Conservation (phyloP, 2,113 vertebrate genomes). For the Alligator mississippiensis region DNA sequence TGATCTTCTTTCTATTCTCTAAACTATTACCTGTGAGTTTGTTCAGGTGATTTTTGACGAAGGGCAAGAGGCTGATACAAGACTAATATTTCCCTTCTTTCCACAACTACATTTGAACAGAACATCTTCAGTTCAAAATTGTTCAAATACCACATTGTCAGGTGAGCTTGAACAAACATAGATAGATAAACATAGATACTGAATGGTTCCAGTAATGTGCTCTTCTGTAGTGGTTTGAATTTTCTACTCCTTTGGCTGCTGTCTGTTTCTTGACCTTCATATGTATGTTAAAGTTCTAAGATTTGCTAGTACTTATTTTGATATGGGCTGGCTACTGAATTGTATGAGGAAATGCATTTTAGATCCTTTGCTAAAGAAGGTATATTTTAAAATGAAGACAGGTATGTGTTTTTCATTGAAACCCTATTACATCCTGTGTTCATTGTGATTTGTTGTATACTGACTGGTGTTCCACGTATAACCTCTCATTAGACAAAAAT, state of each 20-base stretch:
- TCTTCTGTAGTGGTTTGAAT: background rate
- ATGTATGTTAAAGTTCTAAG: background rate
- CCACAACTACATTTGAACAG: background rate
- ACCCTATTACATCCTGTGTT: rapidly evolving
- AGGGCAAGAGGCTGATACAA: background rate
- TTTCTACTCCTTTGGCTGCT: background rate
- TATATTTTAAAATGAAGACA: background rate
- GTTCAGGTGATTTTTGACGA: background rate
- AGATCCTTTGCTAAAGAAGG: background rate
- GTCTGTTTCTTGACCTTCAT: background rate
- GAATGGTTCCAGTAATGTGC: background rate
- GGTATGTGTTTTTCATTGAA: background rate
- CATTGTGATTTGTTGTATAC: rapidly evolving
- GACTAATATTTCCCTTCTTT: background rate
- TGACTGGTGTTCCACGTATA: rapidly evolving
- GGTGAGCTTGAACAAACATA: background rate
- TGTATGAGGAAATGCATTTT: background rate
- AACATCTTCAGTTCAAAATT: background rate
- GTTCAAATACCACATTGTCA: background rate
- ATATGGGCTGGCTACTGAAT: background rate
- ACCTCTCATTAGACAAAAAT: background rate
- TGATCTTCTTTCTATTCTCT: rapidly evolving
- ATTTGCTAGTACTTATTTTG: background rate
- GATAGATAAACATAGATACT: background rate
- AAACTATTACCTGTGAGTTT: background rate